A percentile compares a stretch with the other conserved stretches of the same genome.
These are phyloP conservation scores for Mustela lutreola DNA, from an alignment of 2,113 vertebrate species.

Conservation along the genomic window DNA sequence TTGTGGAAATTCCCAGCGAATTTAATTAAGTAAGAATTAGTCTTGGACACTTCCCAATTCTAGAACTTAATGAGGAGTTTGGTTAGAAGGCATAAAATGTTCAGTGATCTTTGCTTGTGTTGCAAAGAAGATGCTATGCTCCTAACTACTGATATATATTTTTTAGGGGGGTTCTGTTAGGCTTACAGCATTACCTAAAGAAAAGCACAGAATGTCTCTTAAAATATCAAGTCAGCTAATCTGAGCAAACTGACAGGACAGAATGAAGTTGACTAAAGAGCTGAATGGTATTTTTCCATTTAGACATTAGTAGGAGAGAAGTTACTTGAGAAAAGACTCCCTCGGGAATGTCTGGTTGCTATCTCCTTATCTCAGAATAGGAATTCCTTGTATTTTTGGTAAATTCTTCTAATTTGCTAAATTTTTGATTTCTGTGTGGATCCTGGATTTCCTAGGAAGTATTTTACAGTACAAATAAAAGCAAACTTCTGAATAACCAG, in stretches of 20 bases:
- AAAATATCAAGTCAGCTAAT: not conserved
- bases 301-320: not conserved
- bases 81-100: not conserved
- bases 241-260: fast-evolving
- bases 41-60: not conserved
- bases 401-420: not conserved
- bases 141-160: not conserved
- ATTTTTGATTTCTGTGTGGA: not conserved
- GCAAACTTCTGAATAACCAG: not conserved
- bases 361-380: not conserved
- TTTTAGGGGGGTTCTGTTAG: not conserved
- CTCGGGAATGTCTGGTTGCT: not conserved
- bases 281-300: not conserved
- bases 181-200: not conserved
- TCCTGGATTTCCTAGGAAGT: not conserved
- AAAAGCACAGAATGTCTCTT: not conserved
- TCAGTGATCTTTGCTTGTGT: not conserved
- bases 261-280: not conserved
- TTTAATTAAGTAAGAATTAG: conserved; percentile 46
- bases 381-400: not conserved
- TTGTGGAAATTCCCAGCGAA: not conserved
- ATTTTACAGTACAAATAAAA: not conserved
- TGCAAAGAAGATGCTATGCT: not conserved
- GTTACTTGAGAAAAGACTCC: not conserved
- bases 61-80: not conserved